Percentiles rank a stretch among this genome's conserved stretches.
Evolutionary conservation across 2,888 invertebrate genomes (phyloP).

Genomic region (Antheraea yamamai): DNA sequence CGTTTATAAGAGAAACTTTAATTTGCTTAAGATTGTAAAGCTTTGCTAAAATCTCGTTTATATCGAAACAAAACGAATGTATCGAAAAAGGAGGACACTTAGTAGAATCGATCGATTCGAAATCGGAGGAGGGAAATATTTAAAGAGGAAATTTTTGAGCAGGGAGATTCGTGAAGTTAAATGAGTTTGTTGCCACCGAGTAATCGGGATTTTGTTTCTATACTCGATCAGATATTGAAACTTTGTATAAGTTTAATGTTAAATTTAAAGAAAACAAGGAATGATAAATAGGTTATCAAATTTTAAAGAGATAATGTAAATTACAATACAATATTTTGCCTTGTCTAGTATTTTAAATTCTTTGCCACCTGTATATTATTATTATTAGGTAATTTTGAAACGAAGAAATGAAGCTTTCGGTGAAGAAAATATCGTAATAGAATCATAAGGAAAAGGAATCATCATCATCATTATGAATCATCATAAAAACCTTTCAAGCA

Average conservation of each 20-base stretch:
- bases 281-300: conserved; percentile 1
- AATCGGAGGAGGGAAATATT: conserved; percentile 73
- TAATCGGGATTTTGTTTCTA: conserved; percentile 68
- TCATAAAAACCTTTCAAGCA: too few species aligned
- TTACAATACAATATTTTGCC: not conserved
- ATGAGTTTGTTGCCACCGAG: conserved; percentile 75
- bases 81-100: conserved; percentile 64
- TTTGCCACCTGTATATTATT: not conserved
- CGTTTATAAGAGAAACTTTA: not conserved
- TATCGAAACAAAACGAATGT: conserved; percentile 73
- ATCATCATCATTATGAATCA: too few species aligned
- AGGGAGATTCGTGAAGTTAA: conserved; percentile 74
- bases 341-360: not conserved
- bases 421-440: not conserved
- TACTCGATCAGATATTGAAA: conserved; percentile 67
- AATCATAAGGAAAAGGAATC: not conserved
- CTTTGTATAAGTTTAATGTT: conserved; percentile 26
- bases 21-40: conserved; percentile 9
- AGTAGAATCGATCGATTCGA: conserved; percentile 57
- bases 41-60: conserved; percentile 47
- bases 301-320: conserved; percentile 2
- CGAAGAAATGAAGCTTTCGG: not conserved
- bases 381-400: too few species aligned
- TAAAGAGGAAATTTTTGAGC: conserved; percentile 66
- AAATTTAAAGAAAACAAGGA: conserved; percentile 16